phyloP scores from a whole-genome alignment of 37 sponge, comb jelly and placozoan species.

The Haliclona indistincta region DNA sequence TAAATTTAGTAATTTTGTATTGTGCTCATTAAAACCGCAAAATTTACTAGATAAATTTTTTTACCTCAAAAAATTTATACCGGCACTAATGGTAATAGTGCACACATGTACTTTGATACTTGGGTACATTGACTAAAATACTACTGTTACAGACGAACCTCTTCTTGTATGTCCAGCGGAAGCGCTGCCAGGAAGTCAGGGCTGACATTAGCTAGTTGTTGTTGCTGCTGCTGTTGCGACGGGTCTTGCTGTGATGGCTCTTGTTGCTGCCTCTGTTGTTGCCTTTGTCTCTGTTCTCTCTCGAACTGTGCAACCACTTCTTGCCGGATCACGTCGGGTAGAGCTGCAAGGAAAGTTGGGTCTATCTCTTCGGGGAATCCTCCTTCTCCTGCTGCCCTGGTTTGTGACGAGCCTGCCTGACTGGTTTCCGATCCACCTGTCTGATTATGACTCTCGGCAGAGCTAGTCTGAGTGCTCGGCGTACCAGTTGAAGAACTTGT shows the following conservation, averaged over 20 bases:
- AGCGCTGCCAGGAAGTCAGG: slow-evolving; percentile 77
- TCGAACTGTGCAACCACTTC: slow-evolving; percentile 87
- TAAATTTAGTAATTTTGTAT: too few relatives aligned
- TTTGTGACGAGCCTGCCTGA: slow-evolving; percentile 5
- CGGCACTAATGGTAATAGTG: too few relatives aligned
- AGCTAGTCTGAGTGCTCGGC: background rate
- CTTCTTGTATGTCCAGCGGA: slow-evolving; percentile 82
- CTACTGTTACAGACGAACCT: slow-evolving; percentile 69
- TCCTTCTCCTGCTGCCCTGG: too few relatives aligned
- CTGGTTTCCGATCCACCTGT: background rate
- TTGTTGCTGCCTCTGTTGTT: background rate
- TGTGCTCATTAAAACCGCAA: too few relatives aligned
- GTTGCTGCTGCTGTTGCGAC: too few relatives aligned
- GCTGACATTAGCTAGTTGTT: too few relatives aligned
- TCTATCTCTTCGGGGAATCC: slow-evolving; percentile 68
- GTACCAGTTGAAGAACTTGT: slow-evolving; percentile 8
- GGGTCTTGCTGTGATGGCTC: slow-evolving; percentile 1
- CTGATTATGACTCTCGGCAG: background rate
- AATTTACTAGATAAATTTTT: too few relatives aligned
- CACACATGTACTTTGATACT: too few relatives aligned
- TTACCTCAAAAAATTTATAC: too few relatives aligned
- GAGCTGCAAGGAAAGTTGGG: slow-evolving; percentile 91
- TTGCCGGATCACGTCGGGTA: slow-evolving; percentile 80
- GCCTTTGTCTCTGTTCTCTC: slow-evolving; percentile 51
- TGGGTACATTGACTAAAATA: too few relatives aligned